These are phyloP conservation scores for Syngnathus scovelli DNA, from an alignment of 2,113 vertebrate species.

Conservation along the genomic window DNA sequence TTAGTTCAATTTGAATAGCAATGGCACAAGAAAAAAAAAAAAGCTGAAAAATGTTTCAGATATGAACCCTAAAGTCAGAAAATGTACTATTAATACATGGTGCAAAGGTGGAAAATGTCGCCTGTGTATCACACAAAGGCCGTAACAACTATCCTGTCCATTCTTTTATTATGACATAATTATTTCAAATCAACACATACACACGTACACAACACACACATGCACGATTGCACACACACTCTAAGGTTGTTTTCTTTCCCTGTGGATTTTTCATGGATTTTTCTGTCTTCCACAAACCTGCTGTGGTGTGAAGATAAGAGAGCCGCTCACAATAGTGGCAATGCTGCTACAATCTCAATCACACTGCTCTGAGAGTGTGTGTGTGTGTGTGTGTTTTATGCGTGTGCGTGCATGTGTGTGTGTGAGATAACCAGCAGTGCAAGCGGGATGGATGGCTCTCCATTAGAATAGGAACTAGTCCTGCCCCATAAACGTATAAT, in stretches of 20 bases:
- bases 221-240: neutral
- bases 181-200: no score
- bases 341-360: neutral
- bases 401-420: conserved; percentile 19
- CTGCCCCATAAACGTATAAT: conserved; percentile 34
- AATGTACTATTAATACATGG: no score
- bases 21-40: neutral
- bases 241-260: no score
- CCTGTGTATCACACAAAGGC: neutral
- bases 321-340: neutral
- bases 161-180: neutral
- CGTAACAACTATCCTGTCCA: neutral
- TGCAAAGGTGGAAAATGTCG: neutral
- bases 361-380: conserved; percentile 1
- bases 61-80: no score
- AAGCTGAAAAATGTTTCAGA: neutral
- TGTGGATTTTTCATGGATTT: neutral
- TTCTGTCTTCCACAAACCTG: neutral
- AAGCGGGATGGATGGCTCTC: conserved; percentile 5
- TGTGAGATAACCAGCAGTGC: neutral
- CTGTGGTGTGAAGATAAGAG: conserved; percentile 8
- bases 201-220: no score
- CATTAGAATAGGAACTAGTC: conserved; percentile 31
- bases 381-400: conserved; percentile 1
- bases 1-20: neutral